Conservation (phyloP, 2,797 vertebrate species). For the Rhinogobio ventralis region DNA sequence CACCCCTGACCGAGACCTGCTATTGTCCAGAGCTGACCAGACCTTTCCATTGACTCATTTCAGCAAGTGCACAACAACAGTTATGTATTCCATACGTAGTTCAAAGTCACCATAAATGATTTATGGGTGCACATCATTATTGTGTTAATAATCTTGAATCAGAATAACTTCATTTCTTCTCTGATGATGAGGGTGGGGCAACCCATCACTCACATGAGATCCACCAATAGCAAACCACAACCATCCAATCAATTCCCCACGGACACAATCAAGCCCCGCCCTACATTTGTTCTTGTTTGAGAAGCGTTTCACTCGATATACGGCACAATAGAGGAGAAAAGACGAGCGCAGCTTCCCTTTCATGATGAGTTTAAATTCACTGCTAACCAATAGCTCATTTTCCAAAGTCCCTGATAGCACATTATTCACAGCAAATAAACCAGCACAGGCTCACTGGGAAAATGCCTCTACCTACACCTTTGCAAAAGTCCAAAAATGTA, state of each 20-base stretch:
- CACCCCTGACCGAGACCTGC: conserved; percentile 47
- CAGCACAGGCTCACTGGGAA: background rate
- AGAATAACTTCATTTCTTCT: background rate
- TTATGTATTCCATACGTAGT: background rate
- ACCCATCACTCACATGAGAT: background rate
- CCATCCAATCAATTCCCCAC: too few relatives aligned
- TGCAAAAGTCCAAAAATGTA: background rate
- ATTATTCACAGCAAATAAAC: background rate
- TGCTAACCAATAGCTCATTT: background rate
- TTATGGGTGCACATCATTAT: fast-evolving
- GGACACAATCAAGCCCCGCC: too few relatives aligned
- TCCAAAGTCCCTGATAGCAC: background rate
- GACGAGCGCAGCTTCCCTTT: fast-evolving
- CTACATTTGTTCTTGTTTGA: background rate
- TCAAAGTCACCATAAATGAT: background rate
- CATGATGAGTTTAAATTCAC: background rate
- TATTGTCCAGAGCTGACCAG: conserved; percentile 47
- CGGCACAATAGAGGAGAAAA: background rate
- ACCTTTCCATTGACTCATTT: conserved; percentile 46
- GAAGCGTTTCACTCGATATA: background rate
- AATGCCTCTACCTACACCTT: background rate
- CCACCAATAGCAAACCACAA: background rate
- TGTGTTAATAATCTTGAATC: too few relatives aligned
- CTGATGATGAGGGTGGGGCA: background rate
- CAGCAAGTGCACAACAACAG: conserved; percentile 24